Base-by-base conservation (phyloP, 2,888 invertebrate genomes). In the Drosophila colorata region DNA sequence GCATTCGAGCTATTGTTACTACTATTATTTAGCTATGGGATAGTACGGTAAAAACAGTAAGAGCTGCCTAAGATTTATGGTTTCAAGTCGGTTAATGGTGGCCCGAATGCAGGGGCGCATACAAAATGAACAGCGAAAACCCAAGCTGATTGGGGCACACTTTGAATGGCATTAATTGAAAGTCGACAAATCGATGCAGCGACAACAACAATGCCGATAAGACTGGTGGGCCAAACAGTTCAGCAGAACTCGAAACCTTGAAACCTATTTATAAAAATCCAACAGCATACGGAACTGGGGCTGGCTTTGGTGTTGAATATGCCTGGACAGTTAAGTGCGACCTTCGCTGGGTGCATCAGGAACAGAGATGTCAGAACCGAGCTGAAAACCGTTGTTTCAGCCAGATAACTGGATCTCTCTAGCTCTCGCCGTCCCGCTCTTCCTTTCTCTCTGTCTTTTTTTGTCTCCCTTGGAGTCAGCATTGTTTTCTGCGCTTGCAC, bases 51-150 rank as follows among this genome's bases (percentile, higher is more conserved):
- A 63, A 69, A 87, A 69, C 80, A 67, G 78, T 80, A 78, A 77
- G 68, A 87, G 44, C 61, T 51, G 52, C 52, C 46, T 25, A 80
- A 88, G 89, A 85, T 85, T 85, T 88, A 88, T 84, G 66, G 74
- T 72, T 78, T 84, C 85, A 57, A 40, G 44, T 64, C 43, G 38
- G 46, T 69, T 43, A 48, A 61, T 49, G 48, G 35, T 44, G 38
- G 35, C 18, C 18, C 41, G 38, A 44, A n/a, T 18, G 35, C 40
- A 48, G 70, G 44, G 63, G n/a, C 23, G 87, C 87, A 85, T 88
- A 88, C 76, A 33, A 87, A 85, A 74, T 74, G 43, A 63, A 64
- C 37, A 23, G 58, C 61, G 40, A 60, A 73, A 69, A 49, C 66
- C 74, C 69, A 63, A 58, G 33, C 46, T 5, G 56, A 52, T 40